Evolutionary conservation across 1,140 invertebrate species (phyloP), one percentile per base, ranked within the genome.

Genomic region (Brachionus koreanus): DNA sequence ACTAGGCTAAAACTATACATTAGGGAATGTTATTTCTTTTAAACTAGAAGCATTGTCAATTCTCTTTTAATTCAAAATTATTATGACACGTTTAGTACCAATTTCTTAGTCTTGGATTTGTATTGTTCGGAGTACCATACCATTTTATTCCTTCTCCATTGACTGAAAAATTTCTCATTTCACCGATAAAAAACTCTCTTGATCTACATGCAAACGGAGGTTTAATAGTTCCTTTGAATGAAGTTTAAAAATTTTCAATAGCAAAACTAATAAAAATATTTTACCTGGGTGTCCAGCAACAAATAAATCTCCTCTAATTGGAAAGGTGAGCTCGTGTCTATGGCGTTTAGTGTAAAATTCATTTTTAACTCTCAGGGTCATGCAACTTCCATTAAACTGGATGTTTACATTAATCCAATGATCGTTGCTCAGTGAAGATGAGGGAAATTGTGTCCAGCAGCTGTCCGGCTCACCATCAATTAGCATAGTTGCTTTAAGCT

Each of bases 161-260:
- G 1, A 79, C 76, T 61, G 19, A 79, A 39, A 79, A 79, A 65
- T 79, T 65, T 79, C 76, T 79, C 76, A 79, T 57, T 42, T 79
- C 76, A 29, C 76, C 76, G 10, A 61, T 12, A 65, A 79, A 79
- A 65, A 79, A 79, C 9, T 65, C 61, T 61, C 76, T 37, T 33
- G 76, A 61, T 33, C 49, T 25, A 61, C 76, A 79, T 33, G 76
- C 76, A 25, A 79, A 79, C 13, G 76, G 76, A 29, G 76, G 76
- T 5, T 23, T 43, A 2, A 79, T 61, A 37, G 76, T 79, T 29
- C 39, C 74, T 77, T 57, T 9, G 25, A 35, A 1, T 16, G 5
- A 74, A 37, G 0, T 43, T 39, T 5, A 23, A 37, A 25, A 25
- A 42, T 9, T 3, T 23, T 23, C 2, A 61, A 19, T n/a, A 16